Evolutionary conservation across 1,140 invertebrate genomes (phyloP), one percentile per base, ranked within the genome.

Genomic region (Ostrea denselamellosa): DNA sequence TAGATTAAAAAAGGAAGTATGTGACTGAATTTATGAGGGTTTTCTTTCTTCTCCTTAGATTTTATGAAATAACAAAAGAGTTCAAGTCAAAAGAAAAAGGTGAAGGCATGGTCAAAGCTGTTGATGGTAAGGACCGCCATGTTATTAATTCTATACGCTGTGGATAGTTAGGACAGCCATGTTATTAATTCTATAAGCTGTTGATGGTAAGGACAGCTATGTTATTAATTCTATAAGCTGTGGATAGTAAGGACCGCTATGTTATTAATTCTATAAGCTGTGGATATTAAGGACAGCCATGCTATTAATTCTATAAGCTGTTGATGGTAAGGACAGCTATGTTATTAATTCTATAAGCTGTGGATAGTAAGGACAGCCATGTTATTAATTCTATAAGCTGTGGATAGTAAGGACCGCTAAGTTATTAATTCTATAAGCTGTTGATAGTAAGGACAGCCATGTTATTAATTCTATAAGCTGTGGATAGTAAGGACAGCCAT

Each of bases 31-130:
- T n/a, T n/a, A n/a, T 81, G 7, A 81, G n/a, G n/a, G n/a, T n/a
- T n/a, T 5, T 22, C 85, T 85, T 44, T 77, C 84, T 87, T 65
- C 7, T 17, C 83, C 89, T 17, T 58, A 91, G 93, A 84, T 97
- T 97, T 90, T 96, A 96, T 0, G 96, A 97, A 89, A 94, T 98
- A 0, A 96, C 96, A 87, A 98, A 98, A 91, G 96, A 95, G 0
- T 97, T 96, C 92, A 89, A 85, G n/a, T 87, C 89, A 8, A 95
- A 95, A 83, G 90, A 91, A 62, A 91, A 92, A 25, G 68, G 8
- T 25, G 25, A 71, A 71, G 68, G 28, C 84, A 91, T 90, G 68
- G 87, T 92, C 5, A 92, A 88, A 87, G 94, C 93, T 86, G 94
- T 94, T 8, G 88, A 94, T 90, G 91, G 93, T 94, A 91, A 88